Base-by-base conservation (phyloP, 2,113 vertebrate genomes). In the Gorsachius goisagi region DNA sequence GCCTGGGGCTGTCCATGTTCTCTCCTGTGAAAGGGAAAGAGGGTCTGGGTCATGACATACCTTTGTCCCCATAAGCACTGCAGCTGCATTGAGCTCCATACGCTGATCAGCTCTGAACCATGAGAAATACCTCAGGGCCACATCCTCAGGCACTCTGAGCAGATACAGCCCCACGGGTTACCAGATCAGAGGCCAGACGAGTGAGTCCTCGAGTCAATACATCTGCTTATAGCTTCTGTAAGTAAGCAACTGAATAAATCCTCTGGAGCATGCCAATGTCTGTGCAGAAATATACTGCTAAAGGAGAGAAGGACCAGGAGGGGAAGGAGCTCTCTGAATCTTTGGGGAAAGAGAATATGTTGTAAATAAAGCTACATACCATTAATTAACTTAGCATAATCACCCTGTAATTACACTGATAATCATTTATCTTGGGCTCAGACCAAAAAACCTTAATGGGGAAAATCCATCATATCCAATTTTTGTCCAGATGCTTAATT, bases 401-500 rank as follows among this genome's bases (percentile, higher is more conserved):
- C 90, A 77, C 86, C 68, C 93, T 90, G 73, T 95, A 97, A 97
- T 97, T 96, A 95, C 84, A 95, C 71, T 71, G 73, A 92, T 94
- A 97, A 90, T 88, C 89, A 93, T 97, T 98, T 97, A 95, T 96
- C 82, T 96, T 97, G 94, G 95, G 84, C 69, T 97, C 77, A 90
- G 82, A 94, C 94, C 95, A 93, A 97, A 89, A 88, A 64, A 24
- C 84, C 92, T 93, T 97, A 97, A 95, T 95, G 93, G 95, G 75
- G 75, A 94, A 98, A 95, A 98, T 97, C 93, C 53, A 45, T 96
- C 95, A 93, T 97, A 96, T 97, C 88, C 94, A 95, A 94, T 97
- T 94, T 97, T 95, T 96, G 93, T 91, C 94, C 97, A 97, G 93
- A 98, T 98, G 95, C 95, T 88, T 95, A 94, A 95, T 96, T 97